Evolutionary conservation across 2,113 vertebrate species (phyloP).

Genomic region (Aythya baeri): DNA sequence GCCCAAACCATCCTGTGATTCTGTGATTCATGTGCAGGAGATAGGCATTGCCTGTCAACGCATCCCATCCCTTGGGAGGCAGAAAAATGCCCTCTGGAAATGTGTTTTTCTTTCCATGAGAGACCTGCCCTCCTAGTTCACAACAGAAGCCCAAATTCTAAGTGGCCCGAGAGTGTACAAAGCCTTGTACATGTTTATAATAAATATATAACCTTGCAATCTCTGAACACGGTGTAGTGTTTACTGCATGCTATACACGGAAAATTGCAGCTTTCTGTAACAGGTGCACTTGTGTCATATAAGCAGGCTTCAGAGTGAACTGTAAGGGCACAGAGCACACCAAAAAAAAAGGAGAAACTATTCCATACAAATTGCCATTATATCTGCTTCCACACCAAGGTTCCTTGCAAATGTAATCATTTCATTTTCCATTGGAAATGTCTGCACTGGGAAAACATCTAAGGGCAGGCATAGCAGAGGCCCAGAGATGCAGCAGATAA

Average conservation of each 20-base stretch:
- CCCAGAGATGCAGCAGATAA: background rate
- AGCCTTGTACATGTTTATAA: accelerated
- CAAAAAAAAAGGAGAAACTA: background rate
- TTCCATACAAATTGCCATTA: background rate
- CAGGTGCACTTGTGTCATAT: too few species aligned
- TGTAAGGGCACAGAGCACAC: background rate
- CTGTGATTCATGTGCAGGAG: background rate
- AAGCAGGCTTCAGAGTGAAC: background rate
- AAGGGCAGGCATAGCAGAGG: background rate
- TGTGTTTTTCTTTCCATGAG: background rate
- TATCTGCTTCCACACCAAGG: background rate
- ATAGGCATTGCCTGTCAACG: background rate
- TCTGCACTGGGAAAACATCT: background rate
- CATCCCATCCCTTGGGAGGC: background rate
- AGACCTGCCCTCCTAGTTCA: background rate
- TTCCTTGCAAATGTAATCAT: background rate
- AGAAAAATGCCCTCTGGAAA: background rate
- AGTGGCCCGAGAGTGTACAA: background rate
- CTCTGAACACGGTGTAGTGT: too few species aligned
- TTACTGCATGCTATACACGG: accelerated
- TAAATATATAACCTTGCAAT: background rate
- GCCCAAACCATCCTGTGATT: background rate
- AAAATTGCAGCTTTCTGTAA: background rate
- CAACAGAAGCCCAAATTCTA: background rate
- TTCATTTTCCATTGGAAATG: background rate